These are phyloP conservation scores for Etia nguti DNA, from an alignment of 2,113 vertebrate genomes.

Conservation along the genomic window DNA sequence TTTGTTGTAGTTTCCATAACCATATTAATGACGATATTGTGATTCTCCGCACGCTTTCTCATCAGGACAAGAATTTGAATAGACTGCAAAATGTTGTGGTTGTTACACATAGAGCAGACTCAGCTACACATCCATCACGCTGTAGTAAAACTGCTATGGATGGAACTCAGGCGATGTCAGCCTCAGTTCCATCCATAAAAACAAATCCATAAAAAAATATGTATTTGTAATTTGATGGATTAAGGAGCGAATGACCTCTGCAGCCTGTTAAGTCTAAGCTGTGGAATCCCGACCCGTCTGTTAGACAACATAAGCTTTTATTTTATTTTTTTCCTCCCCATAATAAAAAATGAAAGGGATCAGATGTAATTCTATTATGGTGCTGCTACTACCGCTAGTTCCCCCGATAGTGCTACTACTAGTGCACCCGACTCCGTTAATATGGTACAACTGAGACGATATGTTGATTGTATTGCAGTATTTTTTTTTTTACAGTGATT, in stretches of 20 bases:
- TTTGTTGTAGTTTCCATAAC: slow-evolving; percentile 66
- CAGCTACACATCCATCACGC: background rate
- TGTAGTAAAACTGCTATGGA: background rate
- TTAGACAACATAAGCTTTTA: slow-evolving; percentile 44
- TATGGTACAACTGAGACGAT: background rate
- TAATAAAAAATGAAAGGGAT: slow-evolving; percentile 45
- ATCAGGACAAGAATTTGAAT: background rate
- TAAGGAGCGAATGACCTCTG: slow-evolving; percentile 42
- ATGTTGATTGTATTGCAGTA: background rate
- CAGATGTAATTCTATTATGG: slow-evolving; percentile 36
- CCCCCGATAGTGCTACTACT: background rate
- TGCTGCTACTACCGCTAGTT: background rate
- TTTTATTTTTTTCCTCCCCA: background rate
- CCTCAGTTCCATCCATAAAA: background rate
- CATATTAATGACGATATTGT: slow-evolving; percentile 56
- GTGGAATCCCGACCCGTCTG: slow-evolving; percentile 51
- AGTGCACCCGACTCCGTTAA: background rate
- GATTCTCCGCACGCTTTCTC: slow-evolving; percentile 1
- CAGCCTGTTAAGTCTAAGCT: slow-evolving; percentile 46
- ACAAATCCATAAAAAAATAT: slow-evolving; percentile 26
- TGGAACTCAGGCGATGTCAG: background rate
- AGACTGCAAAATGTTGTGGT: background rate
- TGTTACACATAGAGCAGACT: background rate
- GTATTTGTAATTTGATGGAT: slow-evolving; percentile 53
- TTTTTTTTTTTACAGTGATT: background rate